Percentiles rank a stretch among this genome's conserved stretches.
These are phyloP conservation scores for Clarias platycephalus DNA, from an alignment of 2,797 vertebrate genomes.

Conservation along the genomic window DNA sequence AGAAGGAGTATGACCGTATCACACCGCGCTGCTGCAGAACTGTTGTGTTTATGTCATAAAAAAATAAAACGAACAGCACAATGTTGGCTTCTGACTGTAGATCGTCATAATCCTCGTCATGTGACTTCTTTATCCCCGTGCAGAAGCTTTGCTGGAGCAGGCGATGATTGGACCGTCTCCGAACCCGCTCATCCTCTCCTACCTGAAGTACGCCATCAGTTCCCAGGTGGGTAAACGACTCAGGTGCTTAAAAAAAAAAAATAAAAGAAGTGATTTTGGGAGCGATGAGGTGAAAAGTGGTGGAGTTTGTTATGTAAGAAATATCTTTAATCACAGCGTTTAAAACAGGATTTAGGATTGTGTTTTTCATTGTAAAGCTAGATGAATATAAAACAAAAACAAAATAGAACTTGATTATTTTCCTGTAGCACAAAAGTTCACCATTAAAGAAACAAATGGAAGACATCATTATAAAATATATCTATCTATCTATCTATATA, in stretches of 20 bases:
- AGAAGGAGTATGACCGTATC: too few relatives aligned
- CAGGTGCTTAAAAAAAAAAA: too few relatives aligned
- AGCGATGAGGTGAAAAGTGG: not conserved
- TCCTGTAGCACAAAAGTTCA: too few relatives aligned
- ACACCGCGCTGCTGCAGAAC: too few relatives aligned
- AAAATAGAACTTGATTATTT: too few relatives aligned
- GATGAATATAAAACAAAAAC: too few relatives aligned
- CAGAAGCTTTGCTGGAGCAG: conserved; percentile 95
- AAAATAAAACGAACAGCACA: not conserved
- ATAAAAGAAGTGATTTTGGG: too few relatives aligned
- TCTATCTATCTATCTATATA: too few relatives aligned
- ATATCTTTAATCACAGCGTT: not conserved
- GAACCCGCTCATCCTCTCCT: conserved; percentile 95
- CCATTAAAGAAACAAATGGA: too few relatives aligned
- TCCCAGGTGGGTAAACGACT: conserved; percentile 82
- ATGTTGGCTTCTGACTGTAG: not conserved
- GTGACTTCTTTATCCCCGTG: conserved; percentile 17
- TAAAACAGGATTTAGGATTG: too few relatives aligned
- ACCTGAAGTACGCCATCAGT: conserved; percentile 95
- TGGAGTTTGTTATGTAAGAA: not conserved
- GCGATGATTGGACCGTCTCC: conserved; percentile 96
- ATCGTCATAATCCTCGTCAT: not conserved
- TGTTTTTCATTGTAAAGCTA: too few relatives aligned
- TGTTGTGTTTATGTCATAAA: not conserved
- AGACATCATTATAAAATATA: too few relatives aligned